Conservation (phyloP, 1,140 invertebrate genomes). For the Neodiprion fabricii region DNA sequence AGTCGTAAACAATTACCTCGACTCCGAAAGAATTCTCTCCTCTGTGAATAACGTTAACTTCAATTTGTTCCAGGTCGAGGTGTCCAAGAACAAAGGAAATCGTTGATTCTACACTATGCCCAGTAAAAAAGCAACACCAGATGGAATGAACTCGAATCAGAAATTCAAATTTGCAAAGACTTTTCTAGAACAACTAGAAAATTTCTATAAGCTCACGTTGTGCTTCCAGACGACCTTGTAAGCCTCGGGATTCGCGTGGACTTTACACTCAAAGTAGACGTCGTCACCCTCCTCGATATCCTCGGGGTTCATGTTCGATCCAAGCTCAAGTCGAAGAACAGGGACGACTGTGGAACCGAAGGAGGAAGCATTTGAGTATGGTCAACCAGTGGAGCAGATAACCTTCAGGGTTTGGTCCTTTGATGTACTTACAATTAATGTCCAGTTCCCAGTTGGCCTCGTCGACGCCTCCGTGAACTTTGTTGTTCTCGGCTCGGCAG, state of each 20-base stretch:
- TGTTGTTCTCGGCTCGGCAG: slow-evolving; percentile 82
- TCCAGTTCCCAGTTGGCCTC: slow-evolving; percentile 83
- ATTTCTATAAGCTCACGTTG: slow-evolving; percentile 75
- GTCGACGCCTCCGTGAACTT: slow-evolving; percentile 72
- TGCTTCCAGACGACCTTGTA: slow-evolving; percentile 92
- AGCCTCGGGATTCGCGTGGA: slow-evolving; percentile 82
- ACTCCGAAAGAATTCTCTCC: too few relatives aligned
- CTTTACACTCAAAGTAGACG: slow-evolving; percentile 89
- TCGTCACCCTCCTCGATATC: slow-evolving; percentile 90
- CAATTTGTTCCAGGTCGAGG: too few relatives aligned
- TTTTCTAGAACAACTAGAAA: too few relatives aligned
- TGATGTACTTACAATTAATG: slow-evolving; percentile 79
- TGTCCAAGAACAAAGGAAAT: neutral
- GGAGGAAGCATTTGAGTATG: slow-evolving; percentile 35
- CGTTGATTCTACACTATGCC: neutral
- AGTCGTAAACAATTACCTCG: slow-evolving; percentile 18
- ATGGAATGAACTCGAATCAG: too few relatives aligned
- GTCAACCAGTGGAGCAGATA: neutral
- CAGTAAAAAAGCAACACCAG: neutral
- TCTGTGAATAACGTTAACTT: too few relatives aligned
- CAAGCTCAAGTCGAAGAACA: slow-evolving; percentile 74
- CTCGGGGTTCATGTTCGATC: slow-evolving; percentile 84
- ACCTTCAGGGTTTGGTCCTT: neutral
- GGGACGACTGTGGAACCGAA: slow-evolving; percentile 72
- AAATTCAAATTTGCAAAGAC: too few relatives aligned